These are phyloP conservation scores for human (Homo sapiens) DNA, from an alignment of 2,113 vertebrate genomes.

Conservation along the genomic window DNA sequence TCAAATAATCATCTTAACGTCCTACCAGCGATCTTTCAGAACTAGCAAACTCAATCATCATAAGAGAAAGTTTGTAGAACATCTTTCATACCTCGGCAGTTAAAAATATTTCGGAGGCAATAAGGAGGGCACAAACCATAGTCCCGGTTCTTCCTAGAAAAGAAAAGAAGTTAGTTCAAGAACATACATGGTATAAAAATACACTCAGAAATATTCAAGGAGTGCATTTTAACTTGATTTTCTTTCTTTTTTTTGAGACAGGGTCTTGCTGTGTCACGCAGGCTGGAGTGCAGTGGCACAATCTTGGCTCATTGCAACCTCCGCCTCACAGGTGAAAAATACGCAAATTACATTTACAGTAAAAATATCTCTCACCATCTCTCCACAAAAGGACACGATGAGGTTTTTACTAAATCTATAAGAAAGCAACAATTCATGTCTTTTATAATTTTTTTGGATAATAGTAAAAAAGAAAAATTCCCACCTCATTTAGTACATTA, in stretches of 20 bases:
- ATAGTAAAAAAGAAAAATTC: too few relatives aligned
- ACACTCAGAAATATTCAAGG: neutral
- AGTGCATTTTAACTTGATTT: neutral
- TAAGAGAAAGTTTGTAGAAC: neutral
- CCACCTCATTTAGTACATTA: too few relatives aligned
- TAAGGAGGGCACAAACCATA: conserved; percentile 93
- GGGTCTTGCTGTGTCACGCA: too few relatives aligned
- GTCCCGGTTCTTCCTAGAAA: conserved; percentile 94
- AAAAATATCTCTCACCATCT: too few relatives aligned
- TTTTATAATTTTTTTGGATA: too few relatives aligned
- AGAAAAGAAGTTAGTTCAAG: neutral
- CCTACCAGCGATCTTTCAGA: neutral
- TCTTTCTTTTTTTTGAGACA: neutral
- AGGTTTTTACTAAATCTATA: too few relatives aligned
- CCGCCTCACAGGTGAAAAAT: too few relatives aligned
- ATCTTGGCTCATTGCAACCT: too few relatives aligned
- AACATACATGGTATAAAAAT: neutral
- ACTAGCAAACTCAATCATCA: neutral
- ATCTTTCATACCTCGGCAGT: conserved; percentile 90
- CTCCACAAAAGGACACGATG: too few relatives aligned
- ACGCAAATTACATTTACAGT: too few relatives aligned
- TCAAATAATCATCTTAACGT: neutral
- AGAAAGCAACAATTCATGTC: too few relatives aligned
- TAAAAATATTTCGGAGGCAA: conserved; percentile 91
- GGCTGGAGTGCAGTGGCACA: too few relatives aligned